These are phyloP conservation scores for Aurelia aurita DNA, from an alignment of 30 jellyfish, hydroid and myxozoan genomes.

Conservation along the genomic window DNA sequence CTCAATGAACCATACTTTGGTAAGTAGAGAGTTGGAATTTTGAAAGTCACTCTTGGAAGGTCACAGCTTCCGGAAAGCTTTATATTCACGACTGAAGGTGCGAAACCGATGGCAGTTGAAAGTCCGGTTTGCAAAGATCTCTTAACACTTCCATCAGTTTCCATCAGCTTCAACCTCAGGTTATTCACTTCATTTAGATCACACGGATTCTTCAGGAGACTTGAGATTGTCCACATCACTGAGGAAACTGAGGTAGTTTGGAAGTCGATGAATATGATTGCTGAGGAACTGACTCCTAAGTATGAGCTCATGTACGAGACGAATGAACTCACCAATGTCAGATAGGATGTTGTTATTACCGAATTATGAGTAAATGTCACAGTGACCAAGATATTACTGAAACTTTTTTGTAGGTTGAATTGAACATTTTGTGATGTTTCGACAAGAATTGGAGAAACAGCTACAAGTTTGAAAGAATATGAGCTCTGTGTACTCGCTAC, in stretches of 20 bases:
- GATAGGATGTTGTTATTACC: conserved; percentile 9
- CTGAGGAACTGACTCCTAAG: conserved; percentile 27
- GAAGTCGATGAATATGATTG: background rate
- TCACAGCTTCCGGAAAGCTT: conserved; percentile 51
- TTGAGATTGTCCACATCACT: conserved; percentile 40
- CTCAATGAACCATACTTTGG: conserved; percentile 57
- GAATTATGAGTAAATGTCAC: conserved; percentile 41
- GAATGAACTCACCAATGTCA: conserved; percentile 40
- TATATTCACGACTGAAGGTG: conserved; percentile 30
- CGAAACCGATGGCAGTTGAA: conserved; percentile 6
- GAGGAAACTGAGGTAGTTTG: conserved; percentile 10
- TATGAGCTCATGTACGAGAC: conserved; percentile 46
- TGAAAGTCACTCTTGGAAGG: conserved; percentile 68
- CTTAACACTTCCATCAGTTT: conserved; percentile 34
- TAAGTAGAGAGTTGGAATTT: conserved; percentile 71
- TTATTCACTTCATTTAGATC: conserved; percentile 26
- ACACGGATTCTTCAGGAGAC: conserved; percentile 50
- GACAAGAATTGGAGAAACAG: conserved; percentile 55
- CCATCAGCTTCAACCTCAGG: conserved; percentile 10
- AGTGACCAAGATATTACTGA: background rate
- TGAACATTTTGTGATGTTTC: conserved; percentile 24
- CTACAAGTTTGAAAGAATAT: conserved; percentile 46
- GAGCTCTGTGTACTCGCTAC: conserved; percentile 4
- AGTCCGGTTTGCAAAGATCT: conserved; percentile 19
- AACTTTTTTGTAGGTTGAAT: conserved; percentile 4